Evolutionary conservation across 2,888 invertebrate genomes (phyloP).

Genomic region (Stegana nigrithorax): DNA sequence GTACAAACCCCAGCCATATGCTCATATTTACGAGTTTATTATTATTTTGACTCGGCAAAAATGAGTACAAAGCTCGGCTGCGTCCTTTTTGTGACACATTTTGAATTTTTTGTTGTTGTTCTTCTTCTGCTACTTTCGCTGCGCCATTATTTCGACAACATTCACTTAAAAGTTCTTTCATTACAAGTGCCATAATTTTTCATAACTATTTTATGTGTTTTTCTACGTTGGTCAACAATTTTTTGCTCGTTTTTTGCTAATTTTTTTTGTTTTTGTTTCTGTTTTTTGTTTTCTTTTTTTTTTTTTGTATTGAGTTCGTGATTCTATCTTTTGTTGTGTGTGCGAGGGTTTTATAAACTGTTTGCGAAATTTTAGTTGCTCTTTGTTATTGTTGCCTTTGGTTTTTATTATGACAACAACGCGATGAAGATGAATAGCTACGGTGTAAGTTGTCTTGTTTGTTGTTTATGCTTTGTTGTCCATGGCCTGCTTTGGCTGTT

Average conservation of each 20-base stretch:
- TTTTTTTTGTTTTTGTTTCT: constrained; percentile 14
- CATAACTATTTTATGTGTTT: constrained; percentile 30
- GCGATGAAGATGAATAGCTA: constrained; percentile 11
- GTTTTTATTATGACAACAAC: constrained; percentile 12
- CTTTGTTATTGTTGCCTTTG: not conserved
- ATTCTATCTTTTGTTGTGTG: not conserved
- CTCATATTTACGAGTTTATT: constrained; percentile 61
- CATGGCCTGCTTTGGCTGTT: not conserved
- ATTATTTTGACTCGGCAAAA: constrained; percentile 41
- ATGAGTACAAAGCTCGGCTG: not conserved
- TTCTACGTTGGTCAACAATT: too few relatives aligned
- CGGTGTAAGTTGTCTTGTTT: not conserved
- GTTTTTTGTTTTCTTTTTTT: not conserved
- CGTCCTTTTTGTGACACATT: not conserved
- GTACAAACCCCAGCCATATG: too few relatives aligned
- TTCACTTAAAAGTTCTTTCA: constrained; percentile 55
- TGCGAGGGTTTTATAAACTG: constrained; percentile 4
- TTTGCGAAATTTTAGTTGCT: not conserved
- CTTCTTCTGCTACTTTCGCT: too few relatives aligned
- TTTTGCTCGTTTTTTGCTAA: constrained; percentile 14
- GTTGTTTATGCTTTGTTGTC: not conserved
- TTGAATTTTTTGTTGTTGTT: not conserved
- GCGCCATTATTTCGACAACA: constrained; percentile 26
- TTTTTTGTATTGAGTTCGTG: too few relatives aligned
- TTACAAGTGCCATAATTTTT: constrained; percentile 56